Evolutionary conservation across 2,797 vertebrate genomes (phyloP).

Genomic region (Pseudochirops corinnae): DNA sequence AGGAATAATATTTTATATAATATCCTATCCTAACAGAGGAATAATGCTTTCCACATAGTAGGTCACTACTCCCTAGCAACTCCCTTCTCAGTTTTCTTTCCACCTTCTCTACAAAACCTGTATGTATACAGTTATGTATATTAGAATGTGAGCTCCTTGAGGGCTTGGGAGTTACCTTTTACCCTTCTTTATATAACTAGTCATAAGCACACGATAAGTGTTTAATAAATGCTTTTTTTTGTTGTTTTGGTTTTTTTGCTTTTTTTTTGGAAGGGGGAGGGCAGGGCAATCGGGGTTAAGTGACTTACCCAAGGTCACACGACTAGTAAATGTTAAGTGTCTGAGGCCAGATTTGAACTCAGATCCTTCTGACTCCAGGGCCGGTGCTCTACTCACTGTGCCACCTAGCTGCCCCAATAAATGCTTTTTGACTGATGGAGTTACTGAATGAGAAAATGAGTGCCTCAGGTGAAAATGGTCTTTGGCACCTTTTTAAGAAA

Average conservation of each 20-base stretch:
- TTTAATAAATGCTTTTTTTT: not conserved
- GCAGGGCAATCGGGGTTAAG: too few relatives aligned
- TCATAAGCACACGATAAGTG: not conserved
- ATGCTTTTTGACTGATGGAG: not conserved
- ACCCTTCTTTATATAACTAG: not conserved
- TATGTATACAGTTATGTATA: not conserved
- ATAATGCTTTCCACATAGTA: not conserved
- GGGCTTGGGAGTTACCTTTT: not conserved
- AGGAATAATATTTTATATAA: not conserved
- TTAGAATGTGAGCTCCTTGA: not conserved
- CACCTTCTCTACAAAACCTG: not conserved
- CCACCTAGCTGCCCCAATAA: not conserved
- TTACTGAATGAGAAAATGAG: not conserved
- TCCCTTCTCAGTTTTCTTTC: not conserved
- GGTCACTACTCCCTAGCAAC: not conserved
- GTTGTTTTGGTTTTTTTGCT: too few relatives aligned
- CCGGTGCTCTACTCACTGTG: too few relatives aligned
- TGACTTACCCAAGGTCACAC: too few relatives aligned
- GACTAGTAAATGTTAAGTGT: too few relatives aligned
- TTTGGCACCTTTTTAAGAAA: not conserved
- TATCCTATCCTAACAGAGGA: not conserved
- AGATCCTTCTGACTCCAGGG: too few relatives aligned
- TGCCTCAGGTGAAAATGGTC: not conserved
- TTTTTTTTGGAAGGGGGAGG: too few relatives aligned
- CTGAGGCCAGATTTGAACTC: too few relatives aligned